Evolutionary conservation across 2,888 invertebrate species (phyloP).

Genomic region (Ophioninae sp.): DNA sequence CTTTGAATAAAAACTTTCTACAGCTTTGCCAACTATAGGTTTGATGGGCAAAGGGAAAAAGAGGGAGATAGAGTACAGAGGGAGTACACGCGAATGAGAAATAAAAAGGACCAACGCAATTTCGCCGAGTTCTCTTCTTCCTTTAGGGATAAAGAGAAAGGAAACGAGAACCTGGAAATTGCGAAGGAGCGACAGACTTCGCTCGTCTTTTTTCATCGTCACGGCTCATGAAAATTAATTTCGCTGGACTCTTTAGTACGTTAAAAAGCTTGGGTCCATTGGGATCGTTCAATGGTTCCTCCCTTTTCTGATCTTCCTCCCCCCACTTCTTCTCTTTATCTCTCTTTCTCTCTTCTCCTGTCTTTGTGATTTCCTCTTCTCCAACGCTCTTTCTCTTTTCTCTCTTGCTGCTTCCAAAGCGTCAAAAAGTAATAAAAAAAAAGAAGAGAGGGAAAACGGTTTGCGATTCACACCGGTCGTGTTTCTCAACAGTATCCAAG

Average conservation of each 20-base stretch:
- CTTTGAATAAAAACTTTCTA: constrained; percentile 42
- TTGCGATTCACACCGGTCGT: constrained; percentile 40
- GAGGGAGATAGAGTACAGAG: constrained; percentile 31
- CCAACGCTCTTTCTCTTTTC: constrained; percentile 3
- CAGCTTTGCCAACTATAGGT: constrained; percentile 45
- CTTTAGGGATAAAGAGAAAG: constrained; percentile 23
- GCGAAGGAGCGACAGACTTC: constrained; percentile 30
- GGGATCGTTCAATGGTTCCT: constrained; percentile 28
- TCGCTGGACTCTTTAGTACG: constrained; percentile 33
- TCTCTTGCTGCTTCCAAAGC: constrained; percentile 28
- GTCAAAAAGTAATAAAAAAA: constrained; percentile 28
- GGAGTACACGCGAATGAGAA: too few relatives aligned
- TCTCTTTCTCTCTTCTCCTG: constrained; percentile 15
- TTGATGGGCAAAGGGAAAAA: constrained; percentile 28
- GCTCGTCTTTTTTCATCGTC: constrained; percentile 24
- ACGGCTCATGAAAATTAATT: constrained; percentile 58
- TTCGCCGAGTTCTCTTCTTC: constrained; percentile 49
- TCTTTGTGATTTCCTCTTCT: background rate
- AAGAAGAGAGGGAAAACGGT: constrained; percentile 5
- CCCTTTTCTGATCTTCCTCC: background rate
- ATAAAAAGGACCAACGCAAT: background rate
- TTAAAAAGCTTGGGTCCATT: constrained; percentile 37
- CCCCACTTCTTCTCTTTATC: background rate
- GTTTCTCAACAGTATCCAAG: constrained; percentile 38
- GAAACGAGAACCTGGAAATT: constrained; percentile 31